Base-by-base conservation (phyloP, 2,888 invertebrate species). In the Polietes domitor region DNA sequence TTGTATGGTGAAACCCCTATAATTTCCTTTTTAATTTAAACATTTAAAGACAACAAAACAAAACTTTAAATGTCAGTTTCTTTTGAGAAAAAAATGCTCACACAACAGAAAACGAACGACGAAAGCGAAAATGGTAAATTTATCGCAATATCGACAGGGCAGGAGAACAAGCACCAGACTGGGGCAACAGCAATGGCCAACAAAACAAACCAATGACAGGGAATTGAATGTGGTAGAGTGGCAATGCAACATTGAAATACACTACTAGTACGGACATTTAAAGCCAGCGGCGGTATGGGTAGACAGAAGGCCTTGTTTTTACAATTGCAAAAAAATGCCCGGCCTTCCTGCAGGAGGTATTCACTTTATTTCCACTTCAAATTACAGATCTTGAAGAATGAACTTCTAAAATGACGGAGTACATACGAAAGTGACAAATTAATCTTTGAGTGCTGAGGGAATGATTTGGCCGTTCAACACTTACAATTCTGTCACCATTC, bases 21-120 rank as follows among this genome's bases (percentile, higher is more conserved):
- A 80, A 83, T 80, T 83, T 83, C 21, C 63, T 80, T 77, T 77
- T 77, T 53, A 77, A 80, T 71, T 80, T 80, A 80, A 83, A 77
- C 74, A 77, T 80, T 83, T 80, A 71, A 80, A 80, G 50, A 41
- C 73, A 83, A 68, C 75, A 80, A 68, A 75, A 75, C 9, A 26
- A 68, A 58, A 24, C 12, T 26, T 47, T 24, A 26, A 24, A 58
- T 58, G 65, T 41, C 21, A 37, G 28, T 37, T 7, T 79, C 72
- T 72, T 41, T 65, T 6, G 41, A 43, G 47, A 47, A 37, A 37
- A 41, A 12, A 41, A 41, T 47, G n/a, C 2, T n/a, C 47, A n/a
- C 47, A 26, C 26, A 58, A 7, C 19, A 12, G 5, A 63, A 43
- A 21, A n/a, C 1, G 2, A 21, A 68, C 43, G 28, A 50, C 28